Conservation (phyloP, 1,140 invertebrate species). For the Agraylea sexmaculata region DNA sequence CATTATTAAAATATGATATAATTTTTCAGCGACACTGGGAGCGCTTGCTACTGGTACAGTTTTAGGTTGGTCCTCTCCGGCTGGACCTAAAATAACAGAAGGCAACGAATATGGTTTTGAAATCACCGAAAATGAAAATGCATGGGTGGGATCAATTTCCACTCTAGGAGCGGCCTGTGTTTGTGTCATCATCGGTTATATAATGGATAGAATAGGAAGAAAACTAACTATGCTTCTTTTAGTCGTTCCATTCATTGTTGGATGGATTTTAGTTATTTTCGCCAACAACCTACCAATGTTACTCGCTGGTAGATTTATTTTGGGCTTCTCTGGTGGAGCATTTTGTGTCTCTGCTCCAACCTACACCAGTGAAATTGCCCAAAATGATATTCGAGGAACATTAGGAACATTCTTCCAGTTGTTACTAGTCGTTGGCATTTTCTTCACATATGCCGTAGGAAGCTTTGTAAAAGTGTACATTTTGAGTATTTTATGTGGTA, state of each 20-base stretch:
- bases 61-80: constrained; percentile 67
- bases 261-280: constrained; percentile 66
- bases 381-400: constrained; percentile 63
- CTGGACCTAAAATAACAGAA: constrained; percentile 41
- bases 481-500: constrained; percentile 53
- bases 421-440: constrained; percentile 62
- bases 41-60: constrained; percentile 46
- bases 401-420: constrained; percentile 69
- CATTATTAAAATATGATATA: constrained; percentile 3
- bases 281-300: constrained; percentile 52
- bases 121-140: constrained; percentile 40
- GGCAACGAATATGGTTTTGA: constrained; percentile 41
- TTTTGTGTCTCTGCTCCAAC: constrained; percentile 66
- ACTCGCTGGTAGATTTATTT: constrained; percentile 60
- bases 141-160: constrained; percentile 60
- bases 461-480: constrained; percentile 43
- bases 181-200: constrained; percentile 57
- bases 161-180: constrained; percentile 60
- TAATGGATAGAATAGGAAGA: constrained; percentile 64
- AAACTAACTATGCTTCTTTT: constrained; percentile 60
- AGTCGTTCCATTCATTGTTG: constrained; percentile 56
- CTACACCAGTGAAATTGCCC: constrained; percentile 73
- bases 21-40: constrained; percentile 40
- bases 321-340: constrained; percentile 59
- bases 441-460: constrained; percentile 55